Percentiles rank a stretch among this genome's conserved stretches.
Conservation (phyloP, 1,140 invertebrate genomes). For the Dysdera silvatica region DNA sequence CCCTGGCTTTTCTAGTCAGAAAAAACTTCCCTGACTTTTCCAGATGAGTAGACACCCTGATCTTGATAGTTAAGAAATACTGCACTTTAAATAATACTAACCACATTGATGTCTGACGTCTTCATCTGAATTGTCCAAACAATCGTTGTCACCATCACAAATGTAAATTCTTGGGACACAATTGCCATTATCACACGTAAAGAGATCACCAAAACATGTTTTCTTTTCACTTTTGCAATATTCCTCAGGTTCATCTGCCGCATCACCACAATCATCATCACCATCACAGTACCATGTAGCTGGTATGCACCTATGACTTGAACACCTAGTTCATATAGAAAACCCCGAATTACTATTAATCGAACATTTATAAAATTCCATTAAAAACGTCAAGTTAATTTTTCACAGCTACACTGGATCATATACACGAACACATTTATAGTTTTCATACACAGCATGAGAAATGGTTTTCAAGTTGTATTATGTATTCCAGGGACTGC, state of each 20-base stretch:
- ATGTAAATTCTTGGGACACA: constrained; percentile 93
- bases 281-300: constrained; percentile 89
- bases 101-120: constrained; percentile 82
- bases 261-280: constrained; percentile 81
- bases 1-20: no score
- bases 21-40: no score
- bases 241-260: constrained; percentile 77
- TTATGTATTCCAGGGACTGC: no score
- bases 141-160: constrained; percentile 95
- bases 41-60: no score
- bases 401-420: no score
- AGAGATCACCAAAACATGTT: constrained; percentile 88
- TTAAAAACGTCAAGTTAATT: no score
- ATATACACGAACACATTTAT: no score
- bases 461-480: no score
- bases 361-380: no score
- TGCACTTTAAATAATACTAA: constrained; percentile 46
- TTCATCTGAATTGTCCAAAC: constrained; percentile 84
- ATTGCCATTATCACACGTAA: constrained; percentile 93
- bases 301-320: constrained; percentile 52
- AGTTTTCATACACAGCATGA: no score
- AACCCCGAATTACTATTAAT: no score
- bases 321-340: no score
- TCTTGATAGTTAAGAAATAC: neutral
- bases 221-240: constrained; percentile 89